phyloP scores from a whole-genome alignment of 2,797 vertebrate genomes.

The Ibycter americanus region DNA sequence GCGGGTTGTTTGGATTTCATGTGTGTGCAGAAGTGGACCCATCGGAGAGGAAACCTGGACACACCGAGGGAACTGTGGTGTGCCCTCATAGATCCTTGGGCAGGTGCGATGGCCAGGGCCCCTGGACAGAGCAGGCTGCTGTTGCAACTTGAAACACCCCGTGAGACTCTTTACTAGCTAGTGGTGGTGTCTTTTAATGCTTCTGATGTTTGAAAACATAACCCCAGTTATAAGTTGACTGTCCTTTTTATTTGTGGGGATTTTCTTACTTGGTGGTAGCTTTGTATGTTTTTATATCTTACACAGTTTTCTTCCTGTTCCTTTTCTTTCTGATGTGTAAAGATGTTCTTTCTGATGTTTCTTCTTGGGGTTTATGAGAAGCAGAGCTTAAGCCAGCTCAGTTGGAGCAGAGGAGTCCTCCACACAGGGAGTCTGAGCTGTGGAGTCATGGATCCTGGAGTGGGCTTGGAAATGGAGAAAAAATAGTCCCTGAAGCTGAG shows the following conservation, averaged over 20 bases:
- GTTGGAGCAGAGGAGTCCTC: not conserved
- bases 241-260: not conserved
- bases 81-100: not conserved
- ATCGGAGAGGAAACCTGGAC: not conserved
- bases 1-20: accelerated
- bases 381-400: not conserved
- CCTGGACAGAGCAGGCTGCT: not conserved
- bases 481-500: not conserved
- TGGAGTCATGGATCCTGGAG: not conserved
- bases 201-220: not conserved
- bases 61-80: accelerated
- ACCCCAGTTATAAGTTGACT: not conserved
- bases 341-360: too few species aligned
- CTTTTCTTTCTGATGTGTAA: not conserved
- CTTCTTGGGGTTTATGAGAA: not conserved
- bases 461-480: not conserved
- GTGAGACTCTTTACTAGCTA: not conserved
- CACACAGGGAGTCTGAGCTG: not conserved
- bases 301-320: not conserved
- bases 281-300: not conserved
- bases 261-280: not conserved
- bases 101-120: not conserved
- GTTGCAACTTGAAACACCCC: not conserved
- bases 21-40: not conserved
- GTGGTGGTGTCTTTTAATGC: not conserved